These are phyloP conservation scores for Drosophila carrolli DNA, from an alignment of 1,140 invertebrate species.

Conservation along the genomic window DNA sequence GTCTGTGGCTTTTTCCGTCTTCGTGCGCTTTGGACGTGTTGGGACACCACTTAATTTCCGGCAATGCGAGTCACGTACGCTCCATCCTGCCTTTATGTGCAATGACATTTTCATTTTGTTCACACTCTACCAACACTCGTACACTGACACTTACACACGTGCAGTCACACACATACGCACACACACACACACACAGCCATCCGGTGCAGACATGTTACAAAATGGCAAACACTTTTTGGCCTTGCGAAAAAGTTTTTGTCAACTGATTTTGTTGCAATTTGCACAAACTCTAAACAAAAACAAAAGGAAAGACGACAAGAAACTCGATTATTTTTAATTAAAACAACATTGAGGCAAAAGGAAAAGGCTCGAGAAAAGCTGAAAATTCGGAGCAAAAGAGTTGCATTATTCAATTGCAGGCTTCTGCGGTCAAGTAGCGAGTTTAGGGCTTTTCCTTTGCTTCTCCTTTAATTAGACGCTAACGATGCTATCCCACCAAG, in stretches of 20 bases:
- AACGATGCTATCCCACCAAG: slow-evolving; percentile 40
- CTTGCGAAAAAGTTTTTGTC: slow-evolving; percentile 63
- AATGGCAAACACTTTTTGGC: slow-evolving; percentile 59
- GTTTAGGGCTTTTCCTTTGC: slow-evolving; percentile 19
- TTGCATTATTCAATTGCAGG: slow-evolving; percentile 36
- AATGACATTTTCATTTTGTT: slow-evolving; percentile 77
- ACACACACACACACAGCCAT: not conserved
- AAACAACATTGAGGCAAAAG: slow-evolving; percentile 56
- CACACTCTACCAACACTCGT: slow-evolving; percentile 38
- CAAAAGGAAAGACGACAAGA: not conserved
- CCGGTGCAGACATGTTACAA: slow-evolving; percentile 64
- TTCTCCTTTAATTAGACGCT: slow-evolving; percentile 56
- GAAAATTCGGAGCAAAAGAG: slow-evolving; percentile 34
- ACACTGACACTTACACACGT: not conserved
- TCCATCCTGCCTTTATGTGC: slow-evolving; percentile 74
- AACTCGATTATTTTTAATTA: slow-evolving; percentile 77
- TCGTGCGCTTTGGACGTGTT: slow-evolving; percentile 69
- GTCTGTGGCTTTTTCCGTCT: slow-evolving; percentile 62
- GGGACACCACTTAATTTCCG: slow-evolving; percentile 76
- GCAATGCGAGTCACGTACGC: slow-evolving; percentile 75
- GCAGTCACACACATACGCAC: not conserved
- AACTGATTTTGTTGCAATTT: slow-evolving; percentile 77
- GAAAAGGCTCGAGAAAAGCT: slow-evolving; percentile 4
- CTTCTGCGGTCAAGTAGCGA: slow-evolving; percentile 51
- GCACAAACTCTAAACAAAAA: slow-evolving; percentile 43